Evolutionary conservation across 2,888 invertebrate genomes (phyloP).

Genomic region (Monopis laevigella): DNA sequence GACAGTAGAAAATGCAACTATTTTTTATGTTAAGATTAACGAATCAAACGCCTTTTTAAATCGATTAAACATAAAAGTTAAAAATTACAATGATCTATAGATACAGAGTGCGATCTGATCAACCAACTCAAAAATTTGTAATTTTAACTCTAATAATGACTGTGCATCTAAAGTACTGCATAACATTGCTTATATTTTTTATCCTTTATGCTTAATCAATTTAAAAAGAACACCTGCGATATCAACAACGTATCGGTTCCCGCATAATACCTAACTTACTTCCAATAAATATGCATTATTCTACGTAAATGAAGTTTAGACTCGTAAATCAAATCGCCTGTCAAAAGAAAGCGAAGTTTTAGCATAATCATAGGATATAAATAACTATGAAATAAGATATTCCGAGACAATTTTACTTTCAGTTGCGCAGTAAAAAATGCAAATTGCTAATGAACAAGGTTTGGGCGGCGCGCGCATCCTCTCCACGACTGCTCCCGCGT

Average conservation of each 20-base stretch:
- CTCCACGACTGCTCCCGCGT: slow-evolving; percentile 13
- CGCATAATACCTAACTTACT: too few species aligned
- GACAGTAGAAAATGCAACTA: too few species aligned
- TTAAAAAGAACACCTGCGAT: too few species aligned
- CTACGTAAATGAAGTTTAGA: not conserved
- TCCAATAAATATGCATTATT: not conserved
- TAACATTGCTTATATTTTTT: too few species aligned
- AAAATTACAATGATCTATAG: not conserved
- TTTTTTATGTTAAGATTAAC: too few species aligned
- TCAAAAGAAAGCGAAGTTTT: slow-evolving; percentile 6
- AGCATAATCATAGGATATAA: not conserved
- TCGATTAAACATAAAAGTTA: not conserved
- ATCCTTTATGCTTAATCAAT: too few species aligned
- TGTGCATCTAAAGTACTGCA: too few species aligned
- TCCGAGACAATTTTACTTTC: slow-evolving; percentile 28
- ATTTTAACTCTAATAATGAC: too few species aligned
- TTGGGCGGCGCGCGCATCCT: slow-evolving; percentile 30
- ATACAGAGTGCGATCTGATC: not conserved
- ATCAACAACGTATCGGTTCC: too few species aligned
- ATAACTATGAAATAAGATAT: slow-evolving; percentile 18
- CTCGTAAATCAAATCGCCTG: not conserved
- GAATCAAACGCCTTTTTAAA: not conserved
- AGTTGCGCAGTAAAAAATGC: slow-evolving; percentile 27
- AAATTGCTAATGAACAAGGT: slow-evolving; percentile 36
- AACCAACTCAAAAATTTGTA: too few species aligned